Conservation (phyloP, 2,797 vertebrate genomes). For the Gila robusta region DNA sequence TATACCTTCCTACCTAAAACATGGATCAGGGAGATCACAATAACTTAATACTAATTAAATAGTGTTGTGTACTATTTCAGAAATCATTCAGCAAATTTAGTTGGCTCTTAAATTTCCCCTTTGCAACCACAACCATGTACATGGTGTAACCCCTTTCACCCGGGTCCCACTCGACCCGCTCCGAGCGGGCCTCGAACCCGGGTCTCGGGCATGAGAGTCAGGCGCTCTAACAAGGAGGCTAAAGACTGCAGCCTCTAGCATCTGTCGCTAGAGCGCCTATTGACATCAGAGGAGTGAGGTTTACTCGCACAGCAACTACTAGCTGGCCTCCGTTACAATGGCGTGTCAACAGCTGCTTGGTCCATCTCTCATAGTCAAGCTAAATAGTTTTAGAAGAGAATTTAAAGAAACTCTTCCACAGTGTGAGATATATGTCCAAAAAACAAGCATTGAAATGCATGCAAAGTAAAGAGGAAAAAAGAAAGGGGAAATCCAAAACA, state of each 20-base stretch:
- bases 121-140: background rate
- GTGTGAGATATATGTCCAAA: background rate
- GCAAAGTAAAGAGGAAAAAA: background rate
- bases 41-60: background rate
- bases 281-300: too few species aligned
- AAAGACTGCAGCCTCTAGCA: too few species aligned
- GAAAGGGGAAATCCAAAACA: background rate
- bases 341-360: background rate
- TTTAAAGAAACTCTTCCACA: background rate
- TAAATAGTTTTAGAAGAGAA: background rate
- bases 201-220: too few species aligned
- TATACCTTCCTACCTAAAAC: background rate
- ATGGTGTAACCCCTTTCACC: too few species aligned
- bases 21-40: background rate
- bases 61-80: background rate
- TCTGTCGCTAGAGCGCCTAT: too few species aligned
- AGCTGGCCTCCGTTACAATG: too few species aligned
- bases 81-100: background rate
- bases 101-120: background rate
- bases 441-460: background rate
- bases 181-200: too few species aligned
- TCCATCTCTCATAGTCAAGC: background rate
- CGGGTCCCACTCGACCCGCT: too few species aligned
- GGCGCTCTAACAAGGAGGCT: too few species aligned
- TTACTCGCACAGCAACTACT: too few species aligned